These are phyloP conservation scores for Venusia cambrica DNA, from an alignment of 2,888 invertebrate species.

Conservation along the genomic window DNA sequence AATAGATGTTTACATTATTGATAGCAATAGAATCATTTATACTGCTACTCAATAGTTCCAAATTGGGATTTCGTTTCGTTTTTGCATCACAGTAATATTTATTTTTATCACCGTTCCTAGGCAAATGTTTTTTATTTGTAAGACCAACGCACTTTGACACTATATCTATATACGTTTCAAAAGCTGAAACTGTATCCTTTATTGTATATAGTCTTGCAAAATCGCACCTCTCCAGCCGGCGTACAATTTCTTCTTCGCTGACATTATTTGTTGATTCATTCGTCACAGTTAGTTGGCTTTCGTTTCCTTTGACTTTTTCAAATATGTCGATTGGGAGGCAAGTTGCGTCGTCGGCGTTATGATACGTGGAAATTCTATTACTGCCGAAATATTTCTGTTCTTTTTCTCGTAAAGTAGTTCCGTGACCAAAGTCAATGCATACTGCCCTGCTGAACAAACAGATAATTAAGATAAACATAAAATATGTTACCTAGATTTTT, in stretches of 20 bases:
- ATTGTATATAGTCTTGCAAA: constrained; percentile 10
- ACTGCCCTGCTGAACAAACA: too few relatives aligned
- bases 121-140: background rate
- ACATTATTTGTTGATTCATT: background rate
- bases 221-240: constrained; percentile 2
- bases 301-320: background rate
- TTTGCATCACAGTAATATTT: constrained; percentile 1
- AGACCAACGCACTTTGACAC: background rate
- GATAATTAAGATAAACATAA: too few relatives aligned
- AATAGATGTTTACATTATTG: constrained; percentile 4
- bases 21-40: constrained; percentile 2
- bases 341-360: background rate
- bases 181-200: constrained; percentile 9
- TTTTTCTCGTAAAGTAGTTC: too few relatives aligned
- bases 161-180: constrained; percentile 5
- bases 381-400: background rate
- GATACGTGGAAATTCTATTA: background rate
- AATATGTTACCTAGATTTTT: too few relatives aligned
- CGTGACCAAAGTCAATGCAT: too few relatives aligned
- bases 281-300: constrained; percentile 1
- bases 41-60: constrained; percentile 2
- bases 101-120: background rate
- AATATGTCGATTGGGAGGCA: constrained; percentile 5
- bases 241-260: constrained; percentile 2
- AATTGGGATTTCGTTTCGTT: background rate